Evolutionary conservation across 2,888 invertebrate species (phyloP).

Genomic region (Ormyrus rosae): DNA sequence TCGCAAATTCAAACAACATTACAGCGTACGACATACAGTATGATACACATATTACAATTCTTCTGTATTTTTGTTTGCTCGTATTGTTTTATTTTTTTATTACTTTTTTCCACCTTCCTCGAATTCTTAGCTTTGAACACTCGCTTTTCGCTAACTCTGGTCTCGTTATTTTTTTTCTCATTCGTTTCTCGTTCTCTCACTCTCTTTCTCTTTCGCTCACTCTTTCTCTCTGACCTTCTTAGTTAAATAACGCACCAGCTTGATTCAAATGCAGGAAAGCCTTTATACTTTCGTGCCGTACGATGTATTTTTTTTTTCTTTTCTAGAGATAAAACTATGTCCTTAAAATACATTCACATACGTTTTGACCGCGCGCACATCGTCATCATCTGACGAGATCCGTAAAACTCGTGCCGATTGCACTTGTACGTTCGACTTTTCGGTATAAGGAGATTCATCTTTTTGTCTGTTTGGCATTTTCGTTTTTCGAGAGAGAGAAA

Average conservation of each 20-base stretch:
- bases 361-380: slow-evolving; percentile 43
- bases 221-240: slow-evolving; percentile 18
- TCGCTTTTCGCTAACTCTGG: slow-evolving; percentile 31
- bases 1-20: slow-evolving; percentile 78
- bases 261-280: slow-evolving; percentile 40
- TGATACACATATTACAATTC: slow-evolving; percentile 72
- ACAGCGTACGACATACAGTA: slow-evolving; percentile 76
- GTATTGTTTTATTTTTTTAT: slow-evolving; percentile 57
- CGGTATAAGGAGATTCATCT: not conserved
- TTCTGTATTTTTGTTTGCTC: slow-evolving; percentile 55
- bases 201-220: slow-evolving; percentile 24
- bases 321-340: slow-evolving; percentile 53
- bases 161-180: slow-evolving; percentile 24
- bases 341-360: slow-evolving; percentile 57
- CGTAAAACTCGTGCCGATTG: slow-evolving; percentile 53
- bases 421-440: slow-evolving; percentile 45
- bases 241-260: slow-evolving; percentile 43
- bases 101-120: slow-evolving; percentile 49
- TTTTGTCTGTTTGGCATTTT: not conserved
- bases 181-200: slow-evolving; percentile 27
- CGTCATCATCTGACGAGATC: slow-evolving; percentile 46
- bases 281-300: slow-evolving; percentile 32
- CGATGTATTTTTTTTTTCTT: slow-evolving; percentile 39
- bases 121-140: slow-evolving; percentile 40
- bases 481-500: slow-evolving; percentile 2